Base-by-base conservation (phyloP, 30 jellyfish, hydroid and myxozoan genomes). In the Hydractinia echinata region DNA sequence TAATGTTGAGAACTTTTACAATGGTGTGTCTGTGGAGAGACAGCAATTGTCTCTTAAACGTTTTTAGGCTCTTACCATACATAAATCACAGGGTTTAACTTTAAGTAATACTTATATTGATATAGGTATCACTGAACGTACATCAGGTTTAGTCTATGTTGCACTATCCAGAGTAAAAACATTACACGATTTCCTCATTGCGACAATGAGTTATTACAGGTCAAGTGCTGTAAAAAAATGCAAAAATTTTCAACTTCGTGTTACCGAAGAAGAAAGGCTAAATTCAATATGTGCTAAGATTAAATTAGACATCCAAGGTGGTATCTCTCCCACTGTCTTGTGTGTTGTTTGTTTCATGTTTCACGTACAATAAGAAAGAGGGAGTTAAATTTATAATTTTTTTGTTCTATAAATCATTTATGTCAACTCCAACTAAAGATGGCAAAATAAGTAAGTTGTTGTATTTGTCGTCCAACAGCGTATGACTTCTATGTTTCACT, bases 51-150 rank as follows among this genome's bases (percentile, higher is more conserved):
- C 86, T 15, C 8, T 62, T 6, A 61, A 30, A 79, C 62, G 56
- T 16, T 58, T 5, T 15, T 79, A 73, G 85, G 62, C 84, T 6
- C 58, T 79, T 20, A 79, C 82, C 0, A 79, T 55, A 6, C 86
- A 79, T 61, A 76, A 76, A 5, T 4, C 77, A 15, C 82, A 79
- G 39, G 85, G 86, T 13, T 5, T 79, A 0, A 79, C 86, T 14
- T 1, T 79, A 5, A 62, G 61, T 6, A 56, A 55, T 7, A 83
- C 84, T 5, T 54, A n/a, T 8, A 44, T 79, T 5, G 83, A 79
- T 21, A 16, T 79, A 14, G 82, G 86, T 7, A 16, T 10, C 5
- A 5, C 15, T 10, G 84, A 76, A 79, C 58, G 30, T 7, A 53
- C 54, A 14, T 15, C 60, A 5, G 82, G 86, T 7, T 10, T 79